Evolutionary conservation across 2,797 vertebrate species (phyloP).

Genomic region (Rhyacichthys aspro): DNA sequence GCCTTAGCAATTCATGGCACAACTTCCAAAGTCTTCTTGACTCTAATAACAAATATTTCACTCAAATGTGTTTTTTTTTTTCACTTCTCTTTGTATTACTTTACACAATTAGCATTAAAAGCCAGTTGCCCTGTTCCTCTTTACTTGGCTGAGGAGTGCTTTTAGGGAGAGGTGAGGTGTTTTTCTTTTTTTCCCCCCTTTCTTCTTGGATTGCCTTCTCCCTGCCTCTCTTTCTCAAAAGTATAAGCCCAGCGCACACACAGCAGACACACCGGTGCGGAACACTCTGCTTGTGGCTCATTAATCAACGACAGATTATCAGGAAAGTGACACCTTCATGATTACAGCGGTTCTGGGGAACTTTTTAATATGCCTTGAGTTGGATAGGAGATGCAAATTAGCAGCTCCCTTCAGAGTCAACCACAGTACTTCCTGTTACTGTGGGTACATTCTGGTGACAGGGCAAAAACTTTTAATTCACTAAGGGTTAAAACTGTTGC

Average conservation of each 20-base stretch:
- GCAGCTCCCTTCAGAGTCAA: conserved; percentile 40
- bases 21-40: no score
- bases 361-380: conserved; percentile 62
- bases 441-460: conserved; percentile 18
- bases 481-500: not conserved
- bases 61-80: not conserved
- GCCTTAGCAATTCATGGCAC: no score
- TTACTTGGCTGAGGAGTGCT: conserved; percentile 4
- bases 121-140: no score
- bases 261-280: conserved; percentile 9
- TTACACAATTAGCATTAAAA: not conserved
- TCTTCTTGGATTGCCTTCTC: conserved; percentile 1
- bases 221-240: not conserved
- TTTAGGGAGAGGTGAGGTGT: conserved; percentile 9
- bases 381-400: conserved; percentile 61
- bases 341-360: conserved; percentile 61
- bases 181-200: not conserved
- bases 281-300: conserved; percentile 57
- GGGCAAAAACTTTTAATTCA: conserved; percentile 13
- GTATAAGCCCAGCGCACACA: not conserved
- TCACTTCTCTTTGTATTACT: not conserved
- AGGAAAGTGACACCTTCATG: conserved; percentile 69
- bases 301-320: conserved; percentile 76
- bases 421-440: conserved; percentile 42
- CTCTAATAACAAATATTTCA: no score